A percentile compares a stretch with the other conserved stretches of the same genome.
These are phyloP conservation scores for Protobothrops flavoviridis DNA, from an alignment of 2,113 vertebrate genomes.

Conservation along the genomic window DNA sequence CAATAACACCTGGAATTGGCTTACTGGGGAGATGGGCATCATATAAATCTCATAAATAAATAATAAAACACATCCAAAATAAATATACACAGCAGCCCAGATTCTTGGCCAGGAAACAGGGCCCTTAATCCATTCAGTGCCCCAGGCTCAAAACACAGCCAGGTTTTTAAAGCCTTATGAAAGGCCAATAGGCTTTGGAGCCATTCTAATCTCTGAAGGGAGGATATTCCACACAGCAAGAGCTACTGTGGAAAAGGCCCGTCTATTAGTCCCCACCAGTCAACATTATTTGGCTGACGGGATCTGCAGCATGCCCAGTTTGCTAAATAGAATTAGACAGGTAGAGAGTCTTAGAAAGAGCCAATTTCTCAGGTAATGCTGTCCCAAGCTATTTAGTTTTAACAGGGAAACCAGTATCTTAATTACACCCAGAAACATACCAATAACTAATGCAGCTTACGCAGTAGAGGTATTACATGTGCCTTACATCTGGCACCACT, in stretches of 20 bases:
- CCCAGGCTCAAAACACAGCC: not conserved
- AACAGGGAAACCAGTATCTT: not conserved
- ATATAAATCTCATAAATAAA: not conserved
- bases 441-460: not conserved
- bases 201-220: not conserved
- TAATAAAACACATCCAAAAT: not conserved
- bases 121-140: not conserved
- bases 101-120: not conserved
- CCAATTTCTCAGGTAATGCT: not conserved
- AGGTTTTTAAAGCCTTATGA: not conserved
- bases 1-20: not conserved
- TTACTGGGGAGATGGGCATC: not conserved
- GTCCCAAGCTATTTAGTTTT: not conserved
- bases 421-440: not conserved
- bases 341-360: not conserved
- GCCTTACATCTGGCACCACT: not conserved
- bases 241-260: not conserved
- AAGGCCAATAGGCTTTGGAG: not conserved
- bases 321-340: not conserved
- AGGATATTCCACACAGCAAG: not conserved
- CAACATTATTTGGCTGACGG: not conserved
- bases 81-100: not conserved
- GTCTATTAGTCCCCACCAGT: not conserved
- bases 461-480: not conserved
- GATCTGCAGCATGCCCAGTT: not conserved